Conservation (phyloP, 2,113 vertebrate species). For the Desmodus rotundus region DNA sequence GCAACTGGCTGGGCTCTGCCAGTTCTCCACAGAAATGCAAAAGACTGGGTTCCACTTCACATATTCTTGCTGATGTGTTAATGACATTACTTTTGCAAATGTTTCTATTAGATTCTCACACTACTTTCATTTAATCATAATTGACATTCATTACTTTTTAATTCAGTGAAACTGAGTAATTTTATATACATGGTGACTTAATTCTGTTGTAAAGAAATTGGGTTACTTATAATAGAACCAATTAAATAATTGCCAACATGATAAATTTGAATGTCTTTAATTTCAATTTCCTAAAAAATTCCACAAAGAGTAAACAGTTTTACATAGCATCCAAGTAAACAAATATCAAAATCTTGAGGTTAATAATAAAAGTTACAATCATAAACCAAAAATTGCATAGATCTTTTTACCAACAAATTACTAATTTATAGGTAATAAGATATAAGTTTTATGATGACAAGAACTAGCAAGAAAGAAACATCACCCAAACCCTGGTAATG, state of each 20-base stretch:
- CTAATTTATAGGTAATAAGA: not conserved
- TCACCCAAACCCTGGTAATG: not conserved
- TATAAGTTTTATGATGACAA: not conserved
- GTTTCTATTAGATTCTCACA: not conserved
- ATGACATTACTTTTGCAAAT: not conserved
- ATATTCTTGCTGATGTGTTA: not conserved
- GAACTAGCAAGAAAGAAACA: not conserved
- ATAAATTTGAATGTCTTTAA: not conserved
- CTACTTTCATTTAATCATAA: not conserved
- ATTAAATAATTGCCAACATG: not conserved
- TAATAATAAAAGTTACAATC: not conserved
- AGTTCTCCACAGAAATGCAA: not conserved
- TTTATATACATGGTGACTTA: not conserved
- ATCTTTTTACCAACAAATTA: not conserved
- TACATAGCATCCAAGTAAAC: not conserved
- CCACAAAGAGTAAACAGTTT: not conserved
- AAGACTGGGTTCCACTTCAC: not conserved
- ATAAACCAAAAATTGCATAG: not conserved
- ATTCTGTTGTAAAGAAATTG: not conserved
- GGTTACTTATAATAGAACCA: not conserved
- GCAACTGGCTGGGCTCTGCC: not conserved
- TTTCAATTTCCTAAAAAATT: not conserved
- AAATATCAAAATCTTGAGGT: not conserved
- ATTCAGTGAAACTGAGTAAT: not conserved
- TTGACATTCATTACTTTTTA: not conserved